These are phyloP conservation scores for Anhinga rufa DNA, from an alignment of 2,113 vertebrate genomes.

Conservation along the genomic window DNA sequence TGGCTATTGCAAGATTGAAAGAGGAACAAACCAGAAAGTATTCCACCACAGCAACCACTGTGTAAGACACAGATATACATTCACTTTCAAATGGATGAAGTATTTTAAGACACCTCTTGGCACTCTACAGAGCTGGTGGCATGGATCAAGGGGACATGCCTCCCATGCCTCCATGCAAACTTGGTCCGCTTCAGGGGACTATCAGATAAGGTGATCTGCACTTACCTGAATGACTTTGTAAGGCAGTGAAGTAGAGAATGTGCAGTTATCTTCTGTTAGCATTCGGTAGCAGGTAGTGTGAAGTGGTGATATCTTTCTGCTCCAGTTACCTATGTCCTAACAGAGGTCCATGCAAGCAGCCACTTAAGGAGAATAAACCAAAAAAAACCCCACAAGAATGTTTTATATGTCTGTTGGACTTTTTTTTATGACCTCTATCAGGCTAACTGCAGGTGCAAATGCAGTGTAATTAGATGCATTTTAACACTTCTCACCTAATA, in stretches of 20 bases:
- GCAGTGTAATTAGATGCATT: background rate
- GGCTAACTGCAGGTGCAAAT: background rate
- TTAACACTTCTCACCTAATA: background rate
- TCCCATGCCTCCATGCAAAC: background rate
- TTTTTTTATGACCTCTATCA: background rate
- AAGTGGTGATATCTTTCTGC: background rate
- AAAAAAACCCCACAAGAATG: rapidly evolving
- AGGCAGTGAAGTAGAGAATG: background rate
- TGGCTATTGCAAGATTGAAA: background rate
- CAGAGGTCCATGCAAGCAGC: background rate
- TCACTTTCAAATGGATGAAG: background rate
- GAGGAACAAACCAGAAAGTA: background rate
- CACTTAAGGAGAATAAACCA: background rate
- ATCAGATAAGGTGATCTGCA: background rate
- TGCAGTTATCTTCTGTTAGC: background rate
- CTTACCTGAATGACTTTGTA: background rate
- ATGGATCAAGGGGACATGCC: background rate
- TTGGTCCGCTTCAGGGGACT: background rate
- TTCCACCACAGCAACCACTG: background rate
- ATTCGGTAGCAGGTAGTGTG: background rate
- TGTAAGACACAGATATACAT: background rate
- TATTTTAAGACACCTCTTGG: background rate
- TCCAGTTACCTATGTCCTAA: background rate
- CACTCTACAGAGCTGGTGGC: background rate
- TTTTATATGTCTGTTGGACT: background rate